These are phyloP conservation scores for Cheiracanthium punctorium DNA, from an alignment of 2,888 invertebrate genomes.

Conservation along the genomic window DNA sequence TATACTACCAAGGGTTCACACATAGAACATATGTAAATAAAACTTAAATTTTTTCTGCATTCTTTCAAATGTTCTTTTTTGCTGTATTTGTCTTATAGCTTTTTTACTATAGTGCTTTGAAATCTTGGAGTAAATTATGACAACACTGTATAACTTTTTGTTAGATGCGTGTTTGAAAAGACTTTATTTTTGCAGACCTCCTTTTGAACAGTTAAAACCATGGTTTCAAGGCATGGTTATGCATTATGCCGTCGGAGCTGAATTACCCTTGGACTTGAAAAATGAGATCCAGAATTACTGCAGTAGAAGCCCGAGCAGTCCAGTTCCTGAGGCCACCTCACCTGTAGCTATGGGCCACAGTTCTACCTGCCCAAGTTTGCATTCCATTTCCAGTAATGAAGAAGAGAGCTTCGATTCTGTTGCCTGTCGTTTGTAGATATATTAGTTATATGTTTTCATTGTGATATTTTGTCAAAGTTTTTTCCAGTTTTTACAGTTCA, in stretches of 20 bases:
- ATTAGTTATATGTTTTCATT: neutral
- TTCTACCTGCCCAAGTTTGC: constrained; percentile 72
- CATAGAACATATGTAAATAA: too few relatives aligned
- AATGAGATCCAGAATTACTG: constrained; percentile 85
- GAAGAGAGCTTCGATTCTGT: constrained; percentile 43
- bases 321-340: constrained; percentile 79
- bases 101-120: too few relatives aligned
- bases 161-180: too few relatives aligned
- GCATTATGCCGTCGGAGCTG: constrained; percentile 82
- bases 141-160: too few relatives aligned
- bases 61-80: too few relatives aligned
- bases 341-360: constrained; percentile 78
- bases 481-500: neutral
- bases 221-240: constrained; percentile 89
- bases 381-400: constrained; percentile 73
- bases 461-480: constrained; percentile 9
- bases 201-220: constrained; percentile 91
- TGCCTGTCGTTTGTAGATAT: constrained; percentile 48
- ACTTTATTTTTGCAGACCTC: constrained; percentile 80
- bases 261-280: constrained; percentile 82
- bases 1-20: too few relatives aligned
- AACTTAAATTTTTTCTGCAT: too few relatives aligned
- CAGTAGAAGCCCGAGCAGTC: constrained; percentile 79
- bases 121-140: too few relatives aligned
- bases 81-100: too few relatives aligned